Conservation (phyloP, 1,140 invertebrate genomes). For the Leptinotarsa undecemlineata region DNA sequence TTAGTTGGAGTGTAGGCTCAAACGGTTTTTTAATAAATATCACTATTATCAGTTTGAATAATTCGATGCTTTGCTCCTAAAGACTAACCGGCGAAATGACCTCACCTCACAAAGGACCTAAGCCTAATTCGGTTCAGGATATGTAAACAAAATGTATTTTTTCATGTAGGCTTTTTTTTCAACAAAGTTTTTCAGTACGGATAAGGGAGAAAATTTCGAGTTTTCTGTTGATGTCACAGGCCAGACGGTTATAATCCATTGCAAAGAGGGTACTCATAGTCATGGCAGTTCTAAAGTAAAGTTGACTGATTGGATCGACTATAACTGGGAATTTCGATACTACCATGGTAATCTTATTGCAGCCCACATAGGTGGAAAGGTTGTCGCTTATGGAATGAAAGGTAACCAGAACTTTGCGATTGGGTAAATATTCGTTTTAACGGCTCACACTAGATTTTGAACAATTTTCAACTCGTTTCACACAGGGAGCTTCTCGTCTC, state of each 20-base stretch:
- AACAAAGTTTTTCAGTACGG: constrained; percentile 60
- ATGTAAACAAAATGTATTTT: constrained; percentile 21
- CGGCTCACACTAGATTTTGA: too few species aligned
- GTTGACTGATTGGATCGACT: constrained; percentile 88
- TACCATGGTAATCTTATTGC: constrained; percentile 87
- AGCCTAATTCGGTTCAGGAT: constrained; percentile 19
- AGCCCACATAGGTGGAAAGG: constrained; percentile 82
- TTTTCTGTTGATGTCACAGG: constrained; percentile 69
- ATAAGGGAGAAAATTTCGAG: constrained; percentile 70
- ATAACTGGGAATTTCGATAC: constrained; percentile 87
- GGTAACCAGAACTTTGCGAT: constrained; percentile 57
- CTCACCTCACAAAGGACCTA: constrained; percentile 7
- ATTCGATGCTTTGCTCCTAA: too few species aligned
- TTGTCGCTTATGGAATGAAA: constrained; percentile 89
- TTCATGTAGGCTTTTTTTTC: neutral
- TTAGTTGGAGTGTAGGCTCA: too few species aligned
- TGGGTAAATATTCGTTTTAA: neutral
- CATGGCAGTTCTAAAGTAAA: constrained; percentile 87
- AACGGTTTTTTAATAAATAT: too few species aligned
- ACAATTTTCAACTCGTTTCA: too few species aligned
- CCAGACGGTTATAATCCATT: constrained; percentile 71
- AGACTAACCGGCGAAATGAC: neutral
- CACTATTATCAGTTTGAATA: too few species aligned
- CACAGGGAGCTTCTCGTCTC: too few species aligned
- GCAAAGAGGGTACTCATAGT: constrained; percentile 69